Percentiles rank a stretch among this genome's conserved stretches.
phyloP scores from a whole-genome alignment of 1,140 invertebrate genomes.

The Drepana arcuata region DNA sequence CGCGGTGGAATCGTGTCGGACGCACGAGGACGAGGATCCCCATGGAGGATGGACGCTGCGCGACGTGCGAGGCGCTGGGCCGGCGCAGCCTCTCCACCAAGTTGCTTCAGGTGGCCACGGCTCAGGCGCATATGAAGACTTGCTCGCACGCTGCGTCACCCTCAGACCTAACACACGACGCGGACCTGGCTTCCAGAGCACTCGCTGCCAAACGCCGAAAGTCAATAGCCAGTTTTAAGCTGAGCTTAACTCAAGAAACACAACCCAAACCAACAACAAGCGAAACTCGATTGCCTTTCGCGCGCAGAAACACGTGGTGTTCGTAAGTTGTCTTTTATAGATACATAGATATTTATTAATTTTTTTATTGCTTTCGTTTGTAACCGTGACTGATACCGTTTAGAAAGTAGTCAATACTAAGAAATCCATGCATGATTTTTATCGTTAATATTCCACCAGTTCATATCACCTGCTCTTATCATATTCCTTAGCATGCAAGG shows the following conservation, averaged over 20 bases:
- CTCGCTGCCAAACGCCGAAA: conserved; percentile 61
- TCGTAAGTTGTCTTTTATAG: too few species aligned
- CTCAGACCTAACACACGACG: conserved; percentile 34
- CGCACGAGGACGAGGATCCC: conserved; percentile 61
- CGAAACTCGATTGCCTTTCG: conserved; percentile 36
- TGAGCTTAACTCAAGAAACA: conserved; percentile 40
- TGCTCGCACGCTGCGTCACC: conserved; percentile 42
- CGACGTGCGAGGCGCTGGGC: conserved; percentile 59
- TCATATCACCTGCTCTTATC: too few species aligned
- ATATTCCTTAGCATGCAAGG: too few species aligned
- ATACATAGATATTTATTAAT: too few species aligned
- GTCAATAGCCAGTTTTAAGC: conserved; percentile 55
- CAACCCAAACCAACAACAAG: conserved; percentile 29
- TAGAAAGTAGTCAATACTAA: too few species aligned
- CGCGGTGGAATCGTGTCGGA: conserved; percentile 48
- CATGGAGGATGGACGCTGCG: conserved; percentile 62
- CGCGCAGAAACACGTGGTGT: conserved; percentile 69
- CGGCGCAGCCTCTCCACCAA: conserved; percentile 55
- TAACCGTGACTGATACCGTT: too few species aligned
- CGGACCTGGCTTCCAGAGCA: conserved; percentile 52
- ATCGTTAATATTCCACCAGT: too few species aligned
- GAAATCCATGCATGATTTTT: too few species aligned
- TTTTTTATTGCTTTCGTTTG: too few species aligned
- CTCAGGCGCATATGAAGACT: conserved; percentile 60
- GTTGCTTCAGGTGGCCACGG: conserved; percentile 58